These are phyloP conservation scores for Reticulitermes lucifugus DNA, from an alignment of 2,888 invertebrate species.

Conservation along the genomic window DNA sequence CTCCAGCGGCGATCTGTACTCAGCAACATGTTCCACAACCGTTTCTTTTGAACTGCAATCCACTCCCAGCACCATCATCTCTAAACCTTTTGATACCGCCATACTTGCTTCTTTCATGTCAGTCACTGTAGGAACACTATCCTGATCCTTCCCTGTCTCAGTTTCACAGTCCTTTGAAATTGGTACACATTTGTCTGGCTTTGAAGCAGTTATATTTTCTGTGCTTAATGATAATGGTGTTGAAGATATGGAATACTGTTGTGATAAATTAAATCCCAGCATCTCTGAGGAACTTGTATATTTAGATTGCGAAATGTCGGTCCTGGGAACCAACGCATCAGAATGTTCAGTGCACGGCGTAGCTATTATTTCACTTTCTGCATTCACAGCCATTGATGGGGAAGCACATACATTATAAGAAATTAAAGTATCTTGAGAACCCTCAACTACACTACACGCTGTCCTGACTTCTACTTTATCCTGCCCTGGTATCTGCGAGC, in stretches of 20 bases:
- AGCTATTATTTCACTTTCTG: background rate
- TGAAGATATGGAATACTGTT: background rate
- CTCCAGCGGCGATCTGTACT: conserved; percentile 38
- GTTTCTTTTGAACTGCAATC: background rate
- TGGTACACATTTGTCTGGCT: background rate
- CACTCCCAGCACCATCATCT: background rate
- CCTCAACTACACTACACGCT: background rate
- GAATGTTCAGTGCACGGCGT: background rate
- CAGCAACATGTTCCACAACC: background rate
- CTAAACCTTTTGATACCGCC: background rate
- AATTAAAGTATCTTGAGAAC: background rate
- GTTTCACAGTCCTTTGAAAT: background rate
- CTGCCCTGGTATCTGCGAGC: background rate
- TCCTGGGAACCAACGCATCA: background rate
- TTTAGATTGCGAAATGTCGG: background rate
- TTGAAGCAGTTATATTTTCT: background rate
- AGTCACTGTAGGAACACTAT: background rate
- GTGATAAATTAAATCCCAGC: background rate
- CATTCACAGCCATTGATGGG: background rate
- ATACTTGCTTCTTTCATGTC: background rate
- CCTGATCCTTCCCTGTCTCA: background rate
- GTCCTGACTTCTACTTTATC: background rate
- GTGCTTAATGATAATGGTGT: background rate
- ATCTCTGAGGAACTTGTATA: background rate
- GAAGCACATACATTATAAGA: background rate